A percentile compares a stretch with the other conserved stretches of the same genome.
These are phyloP conservation scores for Arrhamphus sclerolepis DNA, from an alignment of 2,797 vertebrate species.

Conservation along the genomic window DNA sequence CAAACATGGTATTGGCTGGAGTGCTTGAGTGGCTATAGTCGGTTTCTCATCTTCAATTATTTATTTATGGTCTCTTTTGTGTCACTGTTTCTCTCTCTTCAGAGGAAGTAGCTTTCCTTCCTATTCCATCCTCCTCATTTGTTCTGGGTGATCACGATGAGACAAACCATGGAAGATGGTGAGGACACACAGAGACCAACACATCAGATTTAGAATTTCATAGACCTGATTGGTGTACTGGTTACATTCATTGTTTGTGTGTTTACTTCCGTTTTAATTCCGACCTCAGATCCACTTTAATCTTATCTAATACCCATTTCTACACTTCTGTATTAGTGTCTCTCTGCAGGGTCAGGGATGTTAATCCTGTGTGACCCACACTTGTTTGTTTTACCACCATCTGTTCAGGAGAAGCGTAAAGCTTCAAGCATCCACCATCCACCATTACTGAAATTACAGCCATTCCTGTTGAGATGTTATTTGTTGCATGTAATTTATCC, in stretches of 20 bases:
- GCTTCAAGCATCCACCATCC: too few species aligned
- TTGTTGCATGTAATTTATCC: too few species aligned
- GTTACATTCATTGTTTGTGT: neutral
- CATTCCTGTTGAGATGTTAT: too few species aligned
- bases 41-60: too few species aligned
- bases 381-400: slow-evolving; percentile 26
- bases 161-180: slow-evolving; percentile 63
- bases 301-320: slow-evolving; percentile 24
- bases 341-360: neutral
- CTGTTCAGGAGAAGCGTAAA: slow-evolving; percentile 1
- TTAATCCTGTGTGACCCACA: slow-evolving; percentile 5
- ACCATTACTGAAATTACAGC: too few species aligned
- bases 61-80: neutral
- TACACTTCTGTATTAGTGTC: slow-evolving; percentile 23
- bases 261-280: neutral
- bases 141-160: slow-evolving; percentile 42
- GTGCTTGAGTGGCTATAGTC: too few species aligned
- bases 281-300: neutral
- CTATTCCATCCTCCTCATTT: neutral
- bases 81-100: neutral
- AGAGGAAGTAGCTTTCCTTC: neutral
- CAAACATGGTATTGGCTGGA: too few species aligned
- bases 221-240: neutral
- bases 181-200: slow-evolving; percentile 21
- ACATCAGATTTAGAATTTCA: neutral